Evolutionary conservation across 2,113 vertebrate species (phyloP).

Genomic region (Anhinga anhinga): DNA sequence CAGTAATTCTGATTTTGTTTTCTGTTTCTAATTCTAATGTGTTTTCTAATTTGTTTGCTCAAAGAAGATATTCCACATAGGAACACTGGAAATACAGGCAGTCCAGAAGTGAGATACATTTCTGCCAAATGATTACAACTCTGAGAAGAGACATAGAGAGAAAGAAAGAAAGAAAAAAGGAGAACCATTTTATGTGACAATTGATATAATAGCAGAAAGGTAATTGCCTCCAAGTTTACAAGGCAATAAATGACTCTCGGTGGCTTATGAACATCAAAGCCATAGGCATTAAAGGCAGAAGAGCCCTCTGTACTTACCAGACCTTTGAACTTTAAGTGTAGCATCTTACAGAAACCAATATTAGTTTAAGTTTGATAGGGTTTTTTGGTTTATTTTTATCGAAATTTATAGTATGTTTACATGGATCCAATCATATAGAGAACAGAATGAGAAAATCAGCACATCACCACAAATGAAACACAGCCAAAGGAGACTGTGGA

Average conservation of each 20-base stretch:
- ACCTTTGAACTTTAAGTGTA: neutral
- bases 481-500: neutral
- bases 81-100: neutral
- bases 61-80: neutral
- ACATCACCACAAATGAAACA: neutral
- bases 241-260: slow-evolving; percentile 11
- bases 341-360: neutral
- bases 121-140: neutral
- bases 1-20: neutral
- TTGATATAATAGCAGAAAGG: neutral
- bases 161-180: neutral
- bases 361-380: neutral
- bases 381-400: neutral
- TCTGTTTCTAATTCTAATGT: neutral
- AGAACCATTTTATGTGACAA: neutral
- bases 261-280: slow-evolving; percentile 1
- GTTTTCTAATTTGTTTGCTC: neutral
- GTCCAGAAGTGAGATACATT: neutral
- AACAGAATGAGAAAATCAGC: neutral
- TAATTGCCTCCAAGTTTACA: slow-evolving; percentile 50
- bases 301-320: neutral
- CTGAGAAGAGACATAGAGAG: neutral
- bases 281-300: neutral
- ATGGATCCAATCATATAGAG: neutral
- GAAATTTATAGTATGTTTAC: neutral